Conservation (phyloP, 2,113 vertebrate species). For the Scolopax mira region DNA sequence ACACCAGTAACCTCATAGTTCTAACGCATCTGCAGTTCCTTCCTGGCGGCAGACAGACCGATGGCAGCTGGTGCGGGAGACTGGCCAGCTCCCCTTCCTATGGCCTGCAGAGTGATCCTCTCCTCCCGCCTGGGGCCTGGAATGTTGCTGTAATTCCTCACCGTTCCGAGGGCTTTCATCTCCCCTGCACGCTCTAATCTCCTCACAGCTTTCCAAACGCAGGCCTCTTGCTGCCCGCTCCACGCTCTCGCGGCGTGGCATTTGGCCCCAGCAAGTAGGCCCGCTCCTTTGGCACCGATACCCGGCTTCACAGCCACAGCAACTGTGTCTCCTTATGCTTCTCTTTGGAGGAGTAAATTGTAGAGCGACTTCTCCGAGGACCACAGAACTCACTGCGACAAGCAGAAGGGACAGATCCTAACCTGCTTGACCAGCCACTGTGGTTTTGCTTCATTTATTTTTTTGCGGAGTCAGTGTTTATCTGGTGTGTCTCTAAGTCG, state of each 20-base stretch:
- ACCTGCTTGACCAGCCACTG: background rate
- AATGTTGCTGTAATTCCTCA: constrained; percentile 37
- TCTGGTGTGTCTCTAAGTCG: background rate
- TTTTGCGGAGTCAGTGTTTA: background rate
- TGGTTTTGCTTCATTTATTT: background rate
- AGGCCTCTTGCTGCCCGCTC: background rate
- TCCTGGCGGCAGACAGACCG: background rate
- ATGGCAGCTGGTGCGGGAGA: background rate
- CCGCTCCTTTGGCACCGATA: constrained; percentile 22
- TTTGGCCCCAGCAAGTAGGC: constrained; percentile 21
- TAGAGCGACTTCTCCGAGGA: background rate
- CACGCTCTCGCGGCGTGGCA: background rate
- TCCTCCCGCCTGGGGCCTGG: background rate
- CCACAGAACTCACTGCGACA: background rate
- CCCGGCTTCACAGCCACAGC: constrained; percentile 34
- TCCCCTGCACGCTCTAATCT: constrained; percentile 30
- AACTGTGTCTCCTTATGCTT: constrained; percentile 21
- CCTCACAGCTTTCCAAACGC: constrained; percentile 25
- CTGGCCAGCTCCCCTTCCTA: background rate
- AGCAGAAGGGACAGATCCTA: background rate
- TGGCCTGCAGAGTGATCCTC: background rate
- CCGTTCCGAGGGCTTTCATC: constrained; percentile 2
- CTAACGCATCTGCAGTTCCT: background rate
- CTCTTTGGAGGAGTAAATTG: background rate
- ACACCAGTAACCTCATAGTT: background rate